phyloP scores from a whole-genome alignment of 2,888 invertebrate species.

The Bugula neritina region DNA sequence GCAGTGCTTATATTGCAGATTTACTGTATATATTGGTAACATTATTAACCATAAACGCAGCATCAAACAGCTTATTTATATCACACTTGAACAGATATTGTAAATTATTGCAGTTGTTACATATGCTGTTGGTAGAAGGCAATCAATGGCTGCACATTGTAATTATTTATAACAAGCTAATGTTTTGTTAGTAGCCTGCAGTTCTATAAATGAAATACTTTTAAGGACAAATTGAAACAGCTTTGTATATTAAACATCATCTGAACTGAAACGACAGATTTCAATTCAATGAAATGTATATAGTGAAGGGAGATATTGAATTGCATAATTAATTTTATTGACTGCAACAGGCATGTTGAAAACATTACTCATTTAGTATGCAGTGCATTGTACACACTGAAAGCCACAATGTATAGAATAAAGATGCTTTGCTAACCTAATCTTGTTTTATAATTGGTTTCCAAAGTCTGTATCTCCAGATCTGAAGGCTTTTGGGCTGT shows the following conservation, averaged over 20 bases:
- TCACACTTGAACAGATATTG: no score
- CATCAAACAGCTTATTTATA: no score
- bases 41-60: no score
- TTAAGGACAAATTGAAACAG: no score
- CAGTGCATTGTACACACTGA: not conserved
- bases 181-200: not conserved
- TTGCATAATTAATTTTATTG: slow-evolving; percentile 23
- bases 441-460: slow-evolving; percentile 61
- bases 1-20: no score
- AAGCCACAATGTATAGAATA: not conserved
- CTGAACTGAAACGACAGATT: no score
- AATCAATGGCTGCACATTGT: not conserved
- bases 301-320: not conserved
- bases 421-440: not conserved
- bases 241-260: no score
- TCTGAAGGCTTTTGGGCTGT: slow-evolving; percentile 68
- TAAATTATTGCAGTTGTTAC: no score
- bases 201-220: no score
- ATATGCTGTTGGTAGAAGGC: no score
- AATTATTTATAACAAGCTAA: not conserved
- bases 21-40: no score
- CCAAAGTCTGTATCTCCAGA: slow-evolving; percentile 62
- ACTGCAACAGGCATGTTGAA: not conserved
- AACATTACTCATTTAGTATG: not conserved
- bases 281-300: no score